phyloP scores from a whole-genome alignment of 1,140 invertebrate species.

The Drosophila arizonae region DNA sequence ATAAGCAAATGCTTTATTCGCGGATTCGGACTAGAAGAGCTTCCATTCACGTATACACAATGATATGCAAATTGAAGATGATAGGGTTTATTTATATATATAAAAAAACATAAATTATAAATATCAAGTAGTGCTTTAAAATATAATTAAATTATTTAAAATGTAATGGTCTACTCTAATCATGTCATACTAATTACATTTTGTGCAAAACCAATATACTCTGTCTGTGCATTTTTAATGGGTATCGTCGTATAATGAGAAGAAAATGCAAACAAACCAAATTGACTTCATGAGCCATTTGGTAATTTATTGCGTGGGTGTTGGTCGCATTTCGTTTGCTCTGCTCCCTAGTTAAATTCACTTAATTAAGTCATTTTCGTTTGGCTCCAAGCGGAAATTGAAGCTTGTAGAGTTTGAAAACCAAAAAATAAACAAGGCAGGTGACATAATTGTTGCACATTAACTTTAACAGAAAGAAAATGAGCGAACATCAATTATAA shows the following conservation, averaged over 20 bases:
- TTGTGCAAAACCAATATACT: neutral
- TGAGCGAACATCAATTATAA: conserved; percentile 10
- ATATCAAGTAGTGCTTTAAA: too few species aligned
- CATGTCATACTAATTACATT: neutral
- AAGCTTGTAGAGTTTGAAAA: conserved; percentile 49
- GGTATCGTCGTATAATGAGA: conserved; percentile 29
- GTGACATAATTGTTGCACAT: conserved; percentile 62
- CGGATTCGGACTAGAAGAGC: too few species aligned
- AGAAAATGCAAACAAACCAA: conserved; percentile 13
- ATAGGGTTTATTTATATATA: too few species aligned
- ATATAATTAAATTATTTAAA: too few species aligned
- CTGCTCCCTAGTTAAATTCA: conserved; percentile 34
- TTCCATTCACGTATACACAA: too few species aligned
- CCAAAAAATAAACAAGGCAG: conserved; percentile 46
- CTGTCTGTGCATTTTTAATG: neutral
- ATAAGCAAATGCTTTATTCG: conserved; percentile 8
- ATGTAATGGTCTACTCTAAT: too few species aligned
- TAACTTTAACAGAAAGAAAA: conserved; percentile 5
- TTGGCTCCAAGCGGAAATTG: conserved; percentile 59
- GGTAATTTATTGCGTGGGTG: conserved; percentile 30
- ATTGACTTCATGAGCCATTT: conserved; percentile 26
- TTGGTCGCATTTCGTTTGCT: conserved; percentile 4
- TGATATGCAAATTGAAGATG: too few species aligned
- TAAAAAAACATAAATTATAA: too few species aligned
- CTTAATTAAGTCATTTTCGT: conserved; percentile 56